These are phyloP conservation scores for mouse (Mus musculus) DNA, from an alignment of 2,113 vertebrate genomes.

Conservation along the genomic window DNA sequence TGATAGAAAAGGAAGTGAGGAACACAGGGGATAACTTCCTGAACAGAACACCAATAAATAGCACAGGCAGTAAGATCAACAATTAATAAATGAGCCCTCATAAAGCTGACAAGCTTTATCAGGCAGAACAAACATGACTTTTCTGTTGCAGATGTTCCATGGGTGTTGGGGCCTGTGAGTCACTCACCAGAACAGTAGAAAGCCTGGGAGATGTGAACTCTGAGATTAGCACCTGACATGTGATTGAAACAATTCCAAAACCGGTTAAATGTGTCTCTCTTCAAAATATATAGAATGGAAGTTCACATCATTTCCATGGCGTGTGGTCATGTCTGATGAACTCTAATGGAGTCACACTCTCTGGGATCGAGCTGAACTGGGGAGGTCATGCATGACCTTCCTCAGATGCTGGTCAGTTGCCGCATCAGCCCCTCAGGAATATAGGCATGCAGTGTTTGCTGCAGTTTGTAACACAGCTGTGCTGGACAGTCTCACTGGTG, in stretches of 20 bases:
- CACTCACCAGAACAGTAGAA: not conserved
- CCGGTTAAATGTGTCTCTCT: not conserved
- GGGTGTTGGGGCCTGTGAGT: not conserved
- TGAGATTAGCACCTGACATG: not conserved
- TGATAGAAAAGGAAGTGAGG: too few species aligned
- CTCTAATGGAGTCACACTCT: not conserved
- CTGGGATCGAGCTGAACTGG: not conserved
- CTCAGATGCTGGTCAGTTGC: not conserved
- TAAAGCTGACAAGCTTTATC: too few species aligned
- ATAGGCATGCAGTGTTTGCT: not conserved
- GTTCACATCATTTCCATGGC: not conserved
- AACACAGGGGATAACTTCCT: too few species aligned
- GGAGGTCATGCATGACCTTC: not conserved
- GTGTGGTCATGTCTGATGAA: not conserved
- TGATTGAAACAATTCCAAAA: slow-evolving; percentile 8
- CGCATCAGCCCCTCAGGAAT: not conserved
- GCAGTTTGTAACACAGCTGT: not conserved
- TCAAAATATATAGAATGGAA: not conserved
- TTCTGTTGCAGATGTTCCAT: not conserved
- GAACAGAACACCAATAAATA: too few species aligned
- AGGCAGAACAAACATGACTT: not conserved
- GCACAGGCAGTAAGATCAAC: too few species aligned
- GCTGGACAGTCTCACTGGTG: not conserved
- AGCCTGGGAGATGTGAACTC: not conserved
- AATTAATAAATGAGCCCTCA: too few species aligned